Base-by-base conservation (phyloP, 1,140 invertebrate species). In the Papilio polyxenes region DNA sequence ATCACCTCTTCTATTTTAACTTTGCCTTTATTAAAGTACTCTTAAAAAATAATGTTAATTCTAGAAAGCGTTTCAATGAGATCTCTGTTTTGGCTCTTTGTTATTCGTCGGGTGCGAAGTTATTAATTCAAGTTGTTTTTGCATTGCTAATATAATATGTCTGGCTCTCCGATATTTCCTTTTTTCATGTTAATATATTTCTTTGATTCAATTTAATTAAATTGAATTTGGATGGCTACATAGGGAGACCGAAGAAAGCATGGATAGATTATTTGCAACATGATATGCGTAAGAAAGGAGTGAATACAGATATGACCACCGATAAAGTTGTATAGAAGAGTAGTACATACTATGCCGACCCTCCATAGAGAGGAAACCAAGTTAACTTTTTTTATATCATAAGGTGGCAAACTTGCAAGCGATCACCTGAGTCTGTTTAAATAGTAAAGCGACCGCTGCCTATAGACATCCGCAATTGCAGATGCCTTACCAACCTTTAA, bases 51-150 rank as follows among this genome's bases (percentile, higher is more conserved):
- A 10, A 62, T 65, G 62, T 65, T 65, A 31, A 65, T 65, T 65
- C 23, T 10, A 65, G 11, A 3, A 69, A 31, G 31, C 65, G n/a
- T 65, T 65, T 65, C 59, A 65, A 31, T 23, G n/a, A 23, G 20
- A 31, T 8, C 23, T 69, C 31, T 37, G 65, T 69, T 69, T 69
- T 5, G n/a, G 65, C 10, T 31, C 10, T 65, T 65, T 23, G 10
- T 11, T 37, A 69, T 69, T 69, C 65, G 23, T 31, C 65, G 65
- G 31, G 65, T 69, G 65, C 10, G 9, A 69, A 11, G 10, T 69
- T 69, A 69, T 69, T 69, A 72, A 72, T 6, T 72, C 65, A 72
- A 72, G 65, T 72, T 72, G 65, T 40, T 72, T 72, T 72, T 72
- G 65, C 65, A 72, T 72, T 72, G 65, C 65, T 37, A 72, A 72